Base-by-base conservation (phyloP, 2,113 vertebrate genomes). In the Okapia johnstoni region DNA sequence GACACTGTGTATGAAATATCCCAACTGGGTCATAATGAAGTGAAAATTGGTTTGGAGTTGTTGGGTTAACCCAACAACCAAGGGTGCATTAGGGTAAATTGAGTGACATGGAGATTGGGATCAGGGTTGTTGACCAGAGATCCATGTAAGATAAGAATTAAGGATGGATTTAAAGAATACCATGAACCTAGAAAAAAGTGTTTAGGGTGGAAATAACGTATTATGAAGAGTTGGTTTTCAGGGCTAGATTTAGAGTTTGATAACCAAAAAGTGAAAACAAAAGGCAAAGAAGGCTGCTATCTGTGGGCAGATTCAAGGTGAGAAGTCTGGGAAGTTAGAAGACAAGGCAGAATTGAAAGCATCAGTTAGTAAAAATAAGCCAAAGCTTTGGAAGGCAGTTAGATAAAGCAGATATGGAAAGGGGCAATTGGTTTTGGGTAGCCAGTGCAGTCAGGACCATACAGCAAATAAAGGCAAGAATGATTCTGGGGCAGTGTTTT, bases 161-260 rank as follows among this genome's bases (percentile, higher is more conserved):
- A 46, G 54, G 14, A n/a, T 96, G 61, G 14, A 26, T 91, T 97
- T 92, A 89, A 95, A 90, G 76, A 54, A 8, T 76, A 63, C 54
- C 25, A 55, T n/a, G 50, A 88, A 89, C 86, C 25, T 60, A 85
- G 94, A 87, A 85, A 79, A 96, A 87, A 26, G 6, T 84, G 50
- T 60, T 83, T 81, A 84, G 52, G 21, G 17, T 61, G 6, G 48
- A 96, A 92, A 88, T 77, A 76, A 87, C 58, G 12, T 57, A 89
- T 40, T 81, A 66, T 85, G 26, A 80, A 63, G 43, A 87, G 2
- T 88, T 94, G 52, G 61, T 81, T 96, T 97, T 96, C 25, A 86
- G 40, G 57, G 52, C 58, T 90, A 46, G 36, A 60, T 97, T 95
- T 87, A 93, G 48, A 76, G 26, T 85, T 92, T 96, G 84, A 70